Conservation (phyloP, 2,888 invertebrate genomes). For the Ptychoptera contaminata region DNA sequence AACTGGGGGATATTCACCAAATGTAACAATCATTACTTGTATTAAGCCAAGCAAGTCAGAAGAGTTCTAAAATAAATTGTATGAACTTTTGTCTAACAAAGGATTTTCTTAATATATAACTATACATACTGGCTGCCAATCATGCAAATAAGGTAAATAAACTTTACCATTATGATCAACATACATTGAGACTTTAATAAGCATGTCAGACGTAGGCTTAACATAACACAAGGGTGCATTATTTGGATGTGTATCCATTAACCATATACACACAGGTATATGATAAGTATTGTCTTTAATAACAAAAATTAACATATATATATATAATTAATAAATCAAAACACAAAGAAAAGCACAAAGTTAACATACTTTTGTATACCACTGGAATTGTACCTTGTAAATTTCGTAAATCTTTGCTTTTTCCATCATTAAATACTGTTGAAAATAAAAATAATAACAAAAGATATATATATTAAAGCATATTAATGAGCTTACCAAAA, state of each 20-base stretch:
- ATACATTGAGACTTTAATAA: conserved; percentile 83
- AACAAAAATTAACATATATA: conserved; percentile 6
- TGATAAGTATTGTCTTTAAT: conserved; percentile 62
- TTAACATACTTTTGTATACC: conserved; percentile 55
- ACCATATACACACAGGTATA: conserved; percentile 92
- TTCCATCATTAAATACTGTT: conserved; percentile 78
- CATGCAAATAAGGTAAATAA: conserved; percentile 90
- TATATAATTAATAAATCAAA: neutral
- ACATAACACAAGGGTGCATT: conserved; percentile 93
- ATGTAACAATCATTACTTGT: conserved; percentile 79
- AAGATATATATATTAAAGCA: neutral
- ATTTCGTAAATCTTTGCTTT: conserved; percentile 61
- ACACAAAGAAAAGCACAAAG: conserved; percentile 3
- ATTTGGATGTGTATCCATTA: conserved; percentile 93
- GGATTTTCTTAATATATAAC: neutral
- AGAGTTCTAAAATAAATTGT: conserved; percentile 30
- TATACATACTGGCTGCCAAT: conserved; percentile 64
- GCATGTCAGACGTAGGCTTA: conserved; percentile 88
- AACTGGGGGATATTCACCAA: conserved; percentile 92
- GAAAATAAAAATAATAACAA: conserved; percentile 5
- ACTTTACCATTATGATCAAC: conserved; percentile 93
- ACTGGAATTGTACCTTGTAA: conserved; percentile 89
- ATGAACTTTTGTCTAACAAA: neutral
- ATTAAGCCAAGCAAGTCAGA: conserved; percentile 82
- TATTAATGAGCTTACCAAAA: conserved; percentile 42